These are phyloP conservation scores for Glossophaga mutica DNA, from an alignment of 2,797 vertebrate species.

Conservation along the genomic window DNA sequence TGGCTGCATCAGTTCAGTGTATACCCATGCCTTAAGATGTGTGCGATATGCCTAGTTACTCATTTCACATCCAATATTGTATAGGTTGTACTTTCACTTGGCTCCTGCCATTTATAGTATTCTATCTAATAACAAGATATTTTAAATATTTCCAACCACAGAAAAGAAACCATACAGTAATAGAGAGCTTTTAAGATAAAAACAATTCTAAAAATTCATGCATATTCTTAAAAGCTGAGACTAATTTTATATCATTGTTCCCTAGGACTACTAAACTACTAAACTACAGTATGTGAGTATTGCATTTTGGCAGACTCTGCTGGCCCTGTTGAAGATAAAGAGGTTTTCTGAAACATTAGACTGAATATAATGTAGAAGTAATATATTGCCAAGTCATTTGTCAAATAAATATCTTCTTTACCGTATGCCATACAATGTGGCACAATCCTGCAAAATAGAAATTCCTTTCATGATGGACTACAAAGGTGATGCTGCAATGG, in stretches of 20 bases:
- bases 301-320: conserved; percentile 23
- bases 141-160: background rate
- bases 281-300: background rate
- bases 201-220: conserved; percentile 35
- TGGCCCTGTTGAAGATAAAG: background rate
- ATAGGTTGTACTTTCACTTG: background rate
- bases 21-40: background rate
- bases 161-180: background rate
- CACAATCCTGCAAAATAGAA: background rate
- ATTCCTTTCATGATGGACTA: background rate
- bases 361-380: background rate
- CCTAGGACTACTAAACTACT: conserved; percentile 13
- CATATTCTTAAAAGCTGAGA: conserved; percentile 37
- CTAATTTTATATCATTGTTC: conserved; percentile 22
- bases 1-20: background rate
- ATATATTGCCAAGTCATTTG: background rate
- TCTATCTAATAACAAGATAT: background rate
- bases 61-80: background rate
- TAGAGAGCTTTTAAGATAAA: background rate
- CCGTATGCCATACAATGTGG: background rate
- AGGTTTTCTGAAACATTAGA: conserved; percentile 2
- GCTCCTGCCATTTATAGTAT: background rate
- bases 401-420: conserved; percentile 39
- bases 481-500: background rate
- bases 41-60: background rate